Conservation (phyloP, 2,113 vertebrate genomes). For the Polyodon spathula region DNA sequence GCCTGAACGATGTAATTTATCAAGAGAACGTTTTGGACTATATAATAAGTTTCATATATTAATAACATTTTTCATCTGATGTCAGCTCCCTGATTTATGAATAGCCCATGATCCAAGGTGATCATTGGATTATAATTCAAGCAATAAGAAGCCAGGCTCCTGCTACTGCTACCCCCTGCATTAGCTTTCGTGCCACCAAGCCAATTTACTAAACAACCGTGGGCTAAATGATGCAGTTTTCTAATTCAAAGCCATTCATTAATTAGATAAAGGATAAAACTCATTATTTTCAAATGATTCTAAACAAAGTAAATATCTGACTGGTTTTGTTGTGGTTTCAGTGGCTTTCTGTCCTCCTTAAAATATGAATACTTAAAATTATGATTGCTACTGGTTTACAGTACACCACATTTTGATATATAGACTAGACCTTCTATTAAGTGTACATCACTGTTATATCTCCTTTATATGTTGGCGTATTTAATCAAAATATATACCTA, state of each 20-base stretch:
- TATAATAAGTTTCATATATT: slow-evolving; percentile 99
- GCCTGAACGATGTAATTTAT: slow-evolving; percentile 99
- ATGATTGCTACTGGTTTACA: slow-evolving; percentile 73
- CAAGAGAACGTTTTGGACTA: slow-evolving; percentile 98
- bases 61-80: slow-evolving; percentile 99
- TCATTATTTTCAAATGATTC: slow-evolving; percentile 97
- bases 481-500: slow-evolving; percentile 46
- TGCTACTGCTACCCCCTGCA: slow-evolving; percentile 62
- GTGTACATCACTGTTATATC: slow-evolving; percentile 45
- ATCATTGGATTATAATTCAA: slow-evolving; percentile 99
- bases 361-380: slow-evolving; percentile 69
- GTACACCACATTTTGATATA: slow-evolving; percentile 72
- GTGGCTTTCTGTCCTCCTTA: slow-evolving; percentile 64
- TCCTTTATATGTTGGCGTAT: slow-evolving; percentile 37
- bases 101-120: slow-evolving; percentile 97
- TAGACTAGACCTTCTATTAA: slow-evolving; percentile 63
- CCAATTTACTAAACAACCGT: slow-evolving; percentile 77
- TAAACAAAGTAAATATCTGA: slow-evolving; percentile 78
- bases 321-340: slow-evolving; percentile 56
- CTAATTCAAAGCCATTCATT: slow-evolving; percentile 81
- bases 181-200: slow-evolving; percentile 65
- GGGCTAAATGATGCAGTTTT: slow-evolving; percentile 76
- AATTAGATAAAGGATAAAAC: slow-evolving; percentile 94
- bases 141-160: slow-evolving; percentile 81
- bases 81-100: slow-evolving; percentile 98